Conservation (phyloP, 2,797 vertebrate genomes). For the Prionace glauca region DNA sequence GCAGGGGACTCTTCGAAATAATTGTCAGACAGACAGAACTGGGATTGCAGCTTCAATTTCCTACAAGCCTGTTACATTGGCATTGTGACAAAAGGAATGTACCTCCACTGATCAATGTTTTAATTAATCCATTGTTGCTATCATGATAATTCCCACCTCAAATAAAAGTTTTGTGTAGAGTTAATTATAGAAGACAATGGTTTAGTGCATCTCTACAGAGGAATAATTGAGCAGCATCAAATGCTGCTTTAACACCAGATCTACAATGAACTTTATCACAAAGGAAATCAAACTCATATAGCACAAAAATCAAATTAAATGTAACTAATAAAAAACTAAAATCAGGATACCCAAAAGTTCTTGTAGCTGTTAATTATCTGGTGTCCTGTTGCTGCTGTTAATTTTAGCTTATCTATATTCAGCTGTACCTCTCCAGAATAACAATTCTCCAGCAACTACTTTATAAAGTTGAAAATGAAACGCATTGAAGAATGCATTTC, state of each 20-base stretch:
- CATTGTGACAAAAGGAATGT: neutral
- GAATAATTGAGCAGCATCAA: neutral
- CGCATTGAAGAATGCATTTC: neutral
- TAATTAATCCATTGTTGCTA: constrained; percentile 1
- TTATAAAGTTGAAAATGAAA: neutral
- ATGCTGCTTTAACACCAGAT: neutral
- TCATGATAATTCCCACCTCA: neutral
- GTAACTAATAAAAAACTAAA: neutral
- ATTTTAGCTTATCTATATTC: neutral
- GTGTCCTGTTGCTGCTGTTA: neutral
- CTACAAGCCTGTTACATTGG: neutral
- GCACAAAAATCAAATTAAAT: constrained; percentile 5
- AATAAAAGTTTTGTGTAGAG: neutral
- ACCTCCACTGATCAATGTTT: neutral
- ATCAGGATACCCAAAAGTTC: neutral
- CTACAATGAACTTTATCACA: neutral
- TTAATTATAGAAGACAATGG: neutral
- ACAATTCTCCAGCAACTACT: neutral
- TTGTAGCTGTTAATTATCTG: neutral
- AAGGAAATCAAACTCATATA: neutral
- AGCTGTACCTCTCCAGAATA: neutral
- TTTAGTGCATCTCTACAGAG: neutral
- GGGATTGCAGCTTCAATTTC: neutral
- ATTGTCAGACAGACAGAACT: neutral
- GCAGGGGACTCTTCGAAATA: neutral